These are phyloP conservation scores for Sebastes baramenuke DNA, from an alignment of 2,797 vertebrate genomes.

Conservation along the genomic window DNA sequence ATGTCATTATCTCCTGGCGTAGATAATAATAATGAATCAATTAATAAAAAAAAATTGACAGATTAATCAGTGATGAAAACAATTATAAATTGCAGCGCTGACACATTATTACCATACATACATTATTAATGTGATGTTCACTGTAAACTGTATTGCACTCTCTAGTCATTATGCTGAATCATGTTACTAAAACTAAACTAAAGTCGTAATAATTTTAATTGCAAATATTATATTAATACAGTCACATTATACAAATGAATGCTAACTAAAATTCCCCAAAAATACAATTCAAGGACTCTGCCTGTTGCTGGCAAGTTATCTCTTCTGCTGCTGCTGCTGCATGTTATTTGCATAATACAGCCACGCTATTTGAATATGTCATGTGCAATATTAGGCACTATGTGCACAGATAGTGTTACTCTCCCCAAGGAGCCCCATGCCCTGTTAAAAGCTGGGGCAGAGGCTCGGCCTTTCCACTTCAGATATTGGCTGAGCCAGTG, in stretches of 20 bases:
- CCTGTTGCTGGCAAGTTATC: slow-evolving; percentile 10
- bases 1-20: not conserved
- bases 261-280: not conserved
- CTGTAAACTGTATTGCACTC: not conserved
- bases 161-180: not conserved
- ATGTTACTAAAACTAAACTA: not conserved
- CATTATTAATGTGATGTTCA: not conserved
- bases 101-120: not conserved
- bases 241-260: slow-evolving; percentile 12
- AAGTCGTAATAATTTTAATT: not conserved
- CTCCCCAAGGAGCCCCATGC: slow-evolving; percentile 19
- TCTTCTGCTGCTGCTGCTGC: not conserved
- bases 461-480: slow-evolving; percentile 50
- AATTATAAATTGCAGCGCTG: not conserved
- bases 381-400: slow-evolving; percentile 27
- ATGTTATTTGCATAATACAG: slow-evolving; percentile 47
- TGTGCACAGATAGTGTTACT: slow-evolving; percentile 9
- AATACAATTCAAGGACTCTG: slow-evolving; percentile 3
- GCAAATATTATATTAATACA: not conserved
- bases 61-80: too few relatives aligned
- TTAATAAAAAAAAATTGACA: not conserved
- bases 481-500: slow-evolving; percentile 43
- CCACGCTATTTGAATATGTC: slow-evolving; percentile 45
- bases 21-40: not conserved
- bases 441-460: slow-evolving; percentile 46